Evolutionary conservation across 2,888 invertebrate genomes (phyloP).

Genomic region (Arrhopalites spinosus): DNA sequence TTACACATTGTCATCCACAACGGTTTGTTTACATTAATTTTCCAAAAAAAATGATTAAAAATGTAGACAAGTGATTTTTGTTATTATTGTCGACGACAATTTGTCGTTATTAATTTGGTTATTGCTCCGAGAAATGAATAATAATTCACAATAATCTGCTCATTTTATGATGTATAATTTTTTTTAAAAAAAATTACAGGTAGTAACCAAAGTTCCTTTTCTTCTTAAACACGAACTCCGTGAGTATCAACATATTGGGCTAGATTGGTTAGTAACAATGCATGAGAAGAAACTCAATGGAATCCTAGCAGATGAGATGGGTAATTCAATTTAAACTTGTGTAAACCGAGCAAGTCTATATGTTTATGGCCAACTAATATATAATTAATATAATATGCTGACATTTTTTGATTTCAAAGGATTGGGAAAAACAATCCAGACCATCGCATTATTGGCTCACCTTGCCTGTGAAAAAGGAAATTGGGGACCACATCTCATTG

Average conservation of each 20-base stretch:
- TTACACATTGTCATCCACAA: slow-evolving; percentile 92
- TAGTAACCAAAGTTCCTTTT: slow-evolving; percentile 91
- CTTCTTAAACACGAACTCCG: slow-evolving; percentile 86
- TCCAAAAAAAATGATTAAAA: no score
- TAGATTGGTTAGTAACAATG: slow-evolving; percentile 97
- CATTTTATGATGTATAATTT: background rate
- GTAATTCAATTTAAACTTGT: no score
- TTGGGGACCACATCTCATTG: slow-evolving; percentile 99
- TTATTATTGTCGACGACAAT: no score
- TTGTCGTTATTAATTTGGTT: no score
- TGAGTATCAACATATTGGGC: slow-evolving; percentile 96
- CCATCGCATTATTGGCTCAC: slow-evolving; percentile 91
- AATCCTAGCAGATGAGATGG: slow-evolving; percentile 76
- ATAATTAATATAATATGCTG: no score
- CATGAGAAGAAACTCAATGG: slow-evolving; percentile 93
- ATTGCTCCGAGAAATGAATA: no score
- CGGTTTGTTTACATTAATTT: slow-evolving; percentile 62
- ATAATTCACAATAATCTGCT: no score
- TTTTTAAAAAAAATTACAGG: slow-evolving; percentile 61
- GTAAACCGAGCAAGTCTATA: no score
- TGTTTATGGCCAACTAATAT: no score
- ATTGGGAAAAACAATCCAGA: slow-evolving; percentile 95
- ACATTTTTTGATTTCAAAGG: no score
- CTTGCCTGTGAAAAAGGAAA: slow-evolving; percentile 87
- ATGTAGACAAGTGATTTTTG: no score